Conservation (phyloP, 2,113 vertebrate species). For the Paedocypris sp. region DNA sequence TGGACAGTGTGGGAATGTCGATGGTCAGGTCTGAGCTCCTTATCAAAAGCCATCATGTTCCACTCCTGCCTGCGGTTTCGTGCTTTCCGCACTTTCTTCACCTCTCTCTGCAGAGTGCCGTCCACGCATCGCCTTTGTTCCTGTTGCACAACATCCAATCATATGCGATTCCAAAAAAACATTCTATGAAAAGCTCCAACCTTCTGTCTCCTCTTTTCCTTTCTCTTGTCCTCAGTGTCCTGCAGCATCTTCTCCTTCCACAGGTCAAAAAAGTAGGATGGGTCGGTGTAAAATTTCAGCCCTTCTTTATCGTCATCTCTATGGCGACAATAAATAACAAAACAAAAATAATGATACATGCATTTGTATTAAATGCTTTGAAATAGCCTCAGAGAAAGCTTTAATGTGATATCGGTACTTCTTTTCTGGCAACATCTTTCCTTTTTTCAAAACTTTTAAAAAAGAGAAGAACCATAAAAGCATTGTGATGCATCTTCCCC, state of each 20-base stretch:
- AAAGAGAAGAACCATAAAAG: not conserved
- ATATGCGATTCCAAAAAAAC: no score
- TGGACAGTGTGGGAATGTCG: conserved; percentile 84
- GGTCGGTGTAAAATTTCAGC: conserved; percentile 94
- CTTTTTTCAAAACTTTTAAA: not conserved
- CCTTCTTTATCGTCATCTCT: conserved; percentile 96
- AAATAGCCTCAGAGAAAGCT: no score
- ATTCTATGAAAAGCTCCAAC: conserved; percentile 35
- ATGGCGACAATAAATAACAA: conserved; percentile 16
- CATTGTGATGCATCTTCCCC: not conserved
- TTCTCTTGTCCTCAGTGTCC: conserved; percentile 97
- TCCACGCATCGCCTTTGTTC: conserved; percentile 89
- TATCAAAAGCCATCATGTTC: conserved; percentile 99
- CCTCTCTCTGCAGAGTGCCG: conserved; percentile 91
- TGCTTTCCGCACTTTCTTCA: conserved; percentile 98
- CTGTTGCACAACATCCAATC: conserved; percentile 57
- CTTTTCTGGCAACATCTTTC: not conserved
- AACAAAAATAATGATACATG: not conserved
- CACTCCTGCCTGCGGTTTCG: conserved; percentile 97
- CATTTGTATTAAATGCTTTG: not conserved
- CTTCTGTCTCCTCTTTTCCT: conserved; percentile 75
- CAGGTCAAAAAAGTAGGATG: conserved; percentile 96
- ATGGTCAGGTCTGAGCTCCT: conserved; percentile 94
- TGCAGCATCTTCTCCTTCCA: conserved; percentile 99
- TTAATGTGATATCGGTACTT: no score